Evolutionary conservation across 2,113 vertebrate genomes (phyloP).

Genomic region (Pteruthius melanotis): DNA sequence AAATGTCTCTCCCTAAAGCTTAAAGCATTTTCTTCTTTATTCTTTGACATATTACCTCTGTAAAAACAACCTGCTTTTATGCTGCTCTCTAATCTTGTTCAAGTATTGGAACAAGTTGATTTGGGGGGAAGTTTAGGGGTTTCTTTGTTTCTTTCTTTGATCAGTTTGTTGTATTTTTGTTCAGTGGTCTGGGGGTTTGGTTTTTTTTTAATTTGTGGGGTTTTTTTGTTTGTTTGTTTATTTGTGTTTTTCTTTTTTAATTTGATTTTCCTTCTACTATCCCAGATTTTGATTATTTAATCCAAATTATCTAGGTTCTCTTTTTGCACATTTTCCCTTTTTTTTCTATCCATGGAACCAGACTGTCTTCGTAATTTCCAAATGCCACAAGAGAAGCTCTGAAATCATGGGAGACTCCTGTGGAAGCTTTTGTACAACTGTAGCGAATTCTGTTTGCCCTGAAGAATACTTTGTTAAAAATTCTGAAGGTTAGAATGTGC

Average conservation of each 20-base stretch:
- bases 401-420: background rate
- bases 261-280: background rate
- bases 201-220: background rate
- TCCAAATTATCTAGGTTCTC: background rate
- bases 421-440: background rate
- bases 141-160: background rate
- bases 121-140: background rate
- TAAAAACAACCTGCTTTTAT: background rate
- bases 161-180: no score
- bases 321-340: background rate
- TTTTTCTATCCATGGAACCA: background rate
- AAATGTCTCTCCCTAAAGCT: background rate
- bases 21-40: background rate
- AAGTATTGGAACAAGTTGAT: background rate
- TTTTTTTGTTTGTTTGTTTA: no score
- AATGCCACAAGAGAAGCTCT: background rate
- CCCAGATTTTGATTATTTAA: background rate
- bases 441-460: background rate
- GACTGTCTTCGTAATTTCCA: background rate
- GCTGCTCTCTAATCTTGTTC: background rate
- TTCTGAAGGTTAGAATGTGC: background rate
- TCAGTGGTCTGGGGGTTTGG: fast-evolving
- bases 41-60: background rate
- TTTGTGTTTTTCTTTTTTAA: background rate
- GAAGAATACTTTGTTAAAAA: background rate